Conservation (phyloP, 2,797 vertebrate species). For the Distichodus sexfasciatus region DNA sequence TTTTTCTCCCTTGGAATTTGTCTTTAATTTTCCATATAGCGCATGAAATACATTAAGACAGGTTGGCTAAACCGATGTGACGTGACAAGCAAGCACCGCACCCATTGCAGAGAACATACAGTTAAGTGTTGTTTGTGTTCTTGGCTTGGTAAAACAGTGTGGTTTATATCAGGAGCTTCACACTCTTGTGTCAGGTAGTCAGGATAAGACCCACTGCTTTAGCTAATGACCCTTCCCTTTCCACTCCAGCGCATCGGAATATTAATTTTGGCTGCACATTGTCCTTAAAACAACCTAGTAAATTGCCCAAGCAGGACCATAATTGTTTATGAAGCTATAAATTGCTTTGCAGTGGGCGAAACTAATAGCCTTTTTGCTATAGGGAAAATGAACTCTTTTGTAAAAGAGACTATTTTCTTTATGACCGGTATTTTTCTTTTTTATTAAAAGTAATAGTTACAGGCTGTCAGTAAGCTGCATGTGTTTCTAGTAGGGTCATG, state of each 20-base stretch:
- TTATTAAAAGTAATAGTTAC: slow-evolving; percentile 55
- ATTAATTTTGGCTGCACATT: slow-evolving; percentile 55
- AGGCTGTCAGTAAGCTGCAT: slow-evolving; percentile 49
- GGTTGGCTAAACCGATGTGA: not conserved
- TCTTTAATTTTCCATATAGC: not conserved
- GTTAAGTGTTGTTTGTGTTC: slow-evolving; percentile 2
- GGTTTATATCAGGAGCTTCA: slow-evolving; percentile 29
- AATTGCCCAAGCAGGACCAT: slow-evolving; percentile 58
- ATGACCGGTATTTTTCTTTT: slow-evolving; percentile 54
- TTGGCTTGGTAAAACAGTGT: slow-evolving; percentile 18
- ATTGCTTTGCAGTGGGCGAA: slow-evolving; percentile 58
- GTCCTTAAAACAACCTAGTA: slow-evolving; percentile 58
- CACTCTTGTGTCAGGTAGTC: slow-evolving; percentile 30
- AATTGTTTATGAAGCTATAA: slow-evolving; percentile 61
- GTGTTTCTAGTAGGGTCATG: slow-evolving; percentile 44
- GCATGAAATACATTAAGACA: not conserved
- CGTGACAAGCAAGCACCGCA: too few relatives aligned
- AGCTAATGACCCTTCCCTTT: slow-evolving; percentile 56
- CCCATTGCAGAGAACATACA: not conserved
- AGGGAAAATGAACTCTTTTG: slow-evolving; percentile 50
- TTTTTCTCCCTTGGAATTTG: not conserved
- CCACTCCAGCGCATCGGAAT: slow-evolving; percentile 50
- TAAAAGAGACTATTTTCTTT: slow-evolving; percentile 54
- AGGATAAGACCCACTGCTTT: slow-evolving; percentile 45
- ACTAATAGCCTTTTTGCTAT: slow-evolving; percentile 51